Base-by-base conservation (phyloP, 2,113 vertebrate species). In the Rallus limicola region DNA sequence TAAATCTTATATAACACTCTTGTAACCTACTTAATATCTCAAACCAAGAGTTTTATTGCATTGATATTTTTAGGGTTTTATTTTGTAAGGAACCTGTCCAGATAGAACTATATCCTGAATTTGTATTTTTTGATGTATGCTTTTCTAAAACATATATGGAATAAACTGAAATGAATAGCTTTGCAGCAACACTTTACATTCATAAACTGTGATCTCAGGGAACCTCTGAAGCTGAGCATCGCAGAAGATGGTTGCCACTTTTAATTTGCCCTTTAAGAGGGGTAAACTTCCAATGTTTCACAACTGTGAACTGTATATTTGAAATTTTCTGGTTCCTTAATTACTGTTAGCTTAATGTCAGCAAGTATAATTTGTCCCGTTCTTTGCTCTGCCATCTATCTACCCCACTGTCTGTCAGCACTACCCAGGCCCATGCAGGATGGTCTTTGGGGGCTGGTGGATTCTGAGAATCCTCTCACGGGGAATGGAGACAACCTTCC, bases 391-490 rank as follows among this genome's bases (percentile, higher is more conserved):
- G 23, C 15, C 1, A 3, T 17, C 8, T 23, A 2, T 14, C 18
- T 67, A 21, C 29, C 62, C 3, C 25, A 18, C 13, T 6, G 42
- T 7, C 20, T 7, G 4, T 23, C 18, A 29, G 21, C 0, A 2
- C 17, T 55, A 18, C 23, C 44, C 16, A 14, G 29, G 62, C 36
- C 25, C 26, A 24, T 18, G 5, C 36, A 14, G 21, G 1, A 12
- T 9, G 29, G 29, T 4, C n/a, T 17, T 17, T 10, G 9, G 5
- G 28, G 26, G 4, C 31, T 10, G 8, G 14, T 0, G 1, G 38
- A 5, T 58, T 63, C 26, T 14, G 25, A 40, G n/a, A 40, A 69
- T 29, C 36, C 18, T 40, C 24, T 46, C 2, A 1, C 2, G 36
- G 5, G 13, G 18, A 40, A 36, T 5, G 28, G 16, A 58, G 29